These are phyloP conservation scores for Nansenia antarctica DNA, from an alignment of 2,113 vertebrate species.

Conservation along the genomic window DNA sequence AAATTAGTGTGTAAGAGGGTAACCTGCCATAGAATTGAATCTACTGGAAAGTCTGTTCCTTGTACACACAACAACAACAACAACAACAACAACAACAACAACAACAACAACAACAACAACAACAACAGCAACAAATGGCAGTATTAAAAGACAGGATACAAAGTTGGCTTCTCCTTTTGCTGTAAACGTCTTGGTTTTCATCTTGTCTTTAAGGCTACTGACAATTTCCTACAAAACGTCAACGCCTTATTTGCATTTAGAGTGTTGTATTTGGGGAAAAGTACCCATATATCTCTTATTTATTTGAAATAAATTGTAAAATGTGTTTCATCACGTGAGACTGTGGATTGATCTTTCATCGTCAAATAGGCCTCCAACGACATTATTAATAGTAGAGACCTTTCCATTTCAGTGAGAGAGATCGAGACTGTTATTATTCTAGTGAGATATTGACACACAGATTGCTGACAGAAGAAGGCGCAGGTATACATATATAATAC, in stretches of 20 bases:
- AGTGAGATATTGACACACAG: neutral
- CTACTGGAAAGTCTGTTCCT: constrained; percentile 7
- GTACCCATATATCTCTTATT: constrained; percentile 41
- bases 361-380: neutral
- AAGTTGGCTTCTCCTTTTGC: constrained; percentile 14
- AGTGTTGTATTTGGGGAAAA: constrained; percentile 22
- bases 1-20: neutral
- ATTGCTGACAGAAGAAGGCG: neutral
- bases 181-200: constrained; percentile 5
- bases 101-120: too few relatives aligned
- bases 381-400: neutral
- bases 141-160: constrained; percentile 13
- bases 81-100: too few relatives aligned
- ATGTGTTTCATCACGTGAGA: constrained; percentile 19
- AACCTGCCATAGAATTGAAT: constrained; percentile 6
- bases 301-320: constrained; percentile 58
- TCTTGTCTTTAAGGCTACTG: constrained; percentile 36
- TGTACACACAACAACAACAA: constrained; percentile 10
- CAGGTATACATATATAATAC: too few relatives aligned
- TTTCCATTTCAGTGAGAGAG: too few relatives aligned
- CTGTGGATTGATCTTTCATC: neutral
- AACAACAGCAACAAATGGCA: too few relatives aligned
- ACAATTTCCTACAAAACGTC: constrained; percentile 14
- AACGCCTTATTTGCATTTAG: constrained; percentile 22
- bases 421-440: too few relatives aligned